phyloP scores from a whole-genome alignment of 1,140 invertebrate genomes.

The Ceratosolen fusciceps region DNA sequence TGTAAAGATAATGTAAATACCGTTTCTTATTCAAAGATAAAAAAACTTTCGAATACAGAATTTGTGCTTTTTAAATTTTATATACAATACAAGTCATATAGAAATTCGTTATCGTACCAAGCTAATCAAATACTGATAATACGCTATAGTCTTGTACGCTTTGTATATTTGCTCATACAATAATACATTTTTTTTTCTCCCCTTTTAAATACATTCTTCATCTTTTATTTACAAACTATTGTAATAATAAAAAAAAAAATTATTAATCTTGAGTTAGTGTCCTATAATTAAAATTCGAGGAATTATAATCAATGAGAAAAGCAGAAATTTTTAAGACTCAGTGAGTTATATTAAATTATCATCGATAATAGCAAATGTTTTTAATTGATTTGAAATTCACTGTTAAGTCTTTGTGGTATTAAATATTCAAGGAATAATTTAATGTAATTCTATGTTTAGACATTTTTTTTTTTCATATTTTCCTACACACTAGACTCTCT shows the following conservation, averaged over 20 bases:
- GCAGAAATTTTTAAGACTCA: not conserved
- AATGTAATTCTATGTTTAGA: too few species aligned
- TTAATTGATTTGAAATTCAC: not conserved
- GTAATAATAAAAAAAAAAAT: not conserved
- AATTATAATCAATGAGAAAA: not conserved
- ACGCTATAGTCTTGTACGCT: not conserved
- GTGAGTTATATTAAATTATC: not conserved
- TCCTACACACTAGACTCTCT: too few species aligned
- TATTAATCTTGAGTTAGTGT: not conserved
- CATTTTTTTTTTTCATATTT: too few species aligned
- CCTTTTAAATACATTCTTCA: not conserved
- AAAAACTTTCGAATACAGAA: constrained; percentile 16
- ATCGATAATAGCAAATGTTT: not conserved
- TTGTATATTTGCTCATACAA: not conserved
- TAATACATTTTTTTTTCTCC: too few species aligned
- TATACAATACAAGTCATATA: not conserved
- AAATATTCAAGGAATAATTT: too few species aligned
- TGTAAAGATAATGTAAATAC: not conserved
- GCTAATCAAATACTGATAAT: constrained; percentile 25
- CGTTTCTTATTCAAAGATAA: constrained; percentile 11
- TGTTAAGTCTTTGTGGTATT: too few species aligned
- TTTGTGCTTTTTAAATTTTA: not conserved
- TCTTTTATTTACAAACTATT: not conserved
- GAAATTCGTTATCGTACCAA: constrained; percentile 22
- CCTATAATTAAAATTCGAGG: not conserved